phyloP scores from a whole-genome alignment of 1,140 invertebrate species.

The Homarus americanus region DNA sequence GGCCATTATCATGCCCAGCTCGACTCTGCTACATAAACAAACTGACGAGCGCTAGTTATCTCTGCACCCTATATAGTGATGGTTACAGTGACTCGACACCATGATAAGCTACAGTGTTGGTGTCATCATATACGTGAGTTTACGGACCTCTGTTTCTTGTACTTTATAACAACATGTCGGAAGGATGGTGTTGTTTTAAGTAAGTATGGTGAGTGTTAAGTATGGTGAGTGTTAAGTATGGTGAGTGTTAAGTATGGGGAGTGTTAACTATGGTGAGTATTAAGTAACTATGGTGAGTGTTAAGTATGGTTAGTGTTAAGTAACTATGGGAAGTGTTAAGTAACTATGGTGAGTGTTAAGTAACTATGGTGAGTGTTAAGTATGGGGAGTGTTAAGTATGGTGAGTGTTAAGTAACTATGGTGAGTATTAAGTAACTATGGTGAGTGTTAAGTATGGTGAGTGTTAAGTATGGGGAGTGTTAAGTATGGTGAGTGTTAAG shows the following conservation, averaged over 20 bases:
- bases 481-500: neutral
- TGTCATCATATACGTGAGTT: slow-evolving; percentile 29
- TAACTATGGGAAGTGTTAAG: neutral
- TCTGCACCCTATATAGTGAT: too few species aligned
- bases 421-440: neutral
- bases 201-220: neutral
- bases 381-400: neutral
- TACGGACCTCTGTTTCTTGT: too few species aligned
- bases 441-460: neutral
- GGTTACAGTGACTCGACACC: too few species aligned
- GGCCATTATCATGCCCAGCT: too few species aligned
- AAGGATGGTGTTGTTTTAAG: too few species aligned
- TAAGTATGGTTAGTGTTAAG: neutral
- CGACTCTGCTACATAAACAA: too few species aligned
- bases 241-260: neutral
- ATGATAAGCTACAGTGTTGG: too few species aligned
- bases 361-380: neutral
- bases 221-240: neutral
- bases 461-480: neutral
- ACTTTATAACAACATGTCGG: too few species aligned
- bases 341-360: neutral
- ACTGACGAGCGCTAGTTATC: too few species aligned
- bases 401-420: neutral
- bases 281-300: neutral
- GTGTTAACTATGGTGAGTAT: neutral